These are phyloP conservation scores for Nephrotoma flavescens DNA, from an alignment of 2,888 invertebrate genomes.

Conservation along the genomic window DNA sequence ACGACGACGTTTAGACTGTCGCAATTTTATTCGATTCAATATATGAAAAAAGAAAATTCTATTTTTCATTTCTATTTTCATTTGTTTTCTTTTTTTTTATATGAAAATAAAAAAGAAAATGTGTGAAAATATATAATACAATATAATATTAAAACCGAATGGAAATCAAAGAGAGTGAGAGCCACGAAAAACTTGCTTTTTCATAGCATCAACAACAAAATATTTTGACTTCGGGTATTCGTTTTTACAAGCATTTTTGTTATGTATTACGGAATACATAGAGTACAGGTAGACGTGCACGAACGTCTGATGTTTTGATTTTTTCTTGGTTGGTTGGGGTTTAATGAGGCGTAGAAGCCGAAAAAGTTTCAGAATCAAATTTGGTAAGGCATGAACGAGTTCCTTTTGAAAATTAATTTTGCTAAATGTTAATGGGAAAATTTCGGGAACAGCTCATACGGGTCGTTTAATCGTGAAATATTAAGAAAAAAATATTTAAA, in stretches of 20 bases:
- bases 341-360: neutral
- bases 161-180: neutral
- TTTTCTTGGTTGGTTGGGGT: neutral
- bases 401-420: no score
- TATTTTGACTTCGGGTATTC: neutral
- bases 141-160: neutral
- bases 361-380: neutral
- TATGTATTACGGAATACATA: neutral
- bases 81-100: neutral
- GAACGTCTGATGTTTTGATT: neutral
- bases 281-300: neutral
- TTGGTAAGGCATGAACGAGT: neutral
- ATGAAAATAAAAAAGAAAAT: neutral
- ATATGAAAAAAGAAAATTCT: neutral
- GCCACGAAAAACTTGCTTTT: neutral
- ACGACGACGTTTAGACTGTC: conserved; percentile 7
- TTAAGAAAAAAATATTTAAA: no score
- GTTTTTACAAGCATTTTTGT: neutral
- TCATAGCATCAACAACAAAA: neutral
- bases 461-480: no score
- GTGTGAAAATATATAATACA: neutral
- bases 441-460: no score
- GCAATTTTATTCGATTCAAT: conserved; percentile 5
- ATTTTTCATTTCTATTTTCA: neutral
- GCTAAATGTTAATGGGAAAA: no score